Conservation (phyloP, 2,888 invertebrate species). For the Cosmopolites sordidus region DNA sequence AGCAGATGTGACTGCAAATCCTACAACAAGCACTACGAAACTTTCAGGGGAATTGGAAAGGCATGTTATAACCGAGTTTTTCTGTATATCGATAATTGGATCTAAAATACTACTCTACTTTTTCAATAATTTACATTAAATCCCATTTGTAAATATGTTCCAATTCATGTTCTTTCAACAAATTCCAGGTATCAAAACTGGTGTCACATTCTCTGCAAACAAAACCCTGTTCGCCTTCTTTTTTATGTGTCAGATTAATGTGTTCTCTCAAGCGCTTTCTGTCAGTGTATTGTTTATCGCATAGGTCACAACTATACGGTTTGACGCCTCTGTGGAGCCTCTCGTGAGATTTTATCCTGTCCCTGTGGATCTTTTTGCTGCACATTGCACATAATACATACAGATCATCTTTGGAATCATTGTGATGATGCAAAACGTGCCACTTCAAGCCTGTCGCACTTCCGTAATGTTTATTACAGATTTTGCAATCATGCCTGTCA, state of each 20-base stretch:
- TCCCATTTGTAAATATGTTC: slow-evolving; percentile 1
- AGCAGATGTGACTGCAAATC: no score
- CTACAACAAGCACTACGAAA: no score
- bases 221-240: slow-evolving; percentile 23
- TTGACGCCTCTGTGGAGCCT: slow-evolving; percentile 37
- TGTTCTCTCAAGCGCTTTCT: slow-evolving; percentile 51
- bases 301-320: slow-evolving; percentile 44
- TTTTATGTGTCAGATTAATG: slow-evolving; percentile 42
- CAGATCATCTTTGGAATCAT: slow-evolving; percentile 31
- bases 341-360: slow-evolving; percentile 22
- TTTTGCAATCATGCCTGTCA: slow-evolving; percentile 45
- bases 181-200: slow-evolving; percentile 1
- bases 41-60: no score
- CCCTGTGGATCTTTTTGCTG: slow-evolving; percentile 31
- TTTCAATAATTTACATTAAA: neutral
- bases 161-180: neutral
- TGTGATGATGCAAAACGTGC: slow-evolving; percentile 36
- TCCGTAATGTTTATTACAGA: slow-evolving; percentile 48
- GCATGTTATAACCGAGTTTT: no score
- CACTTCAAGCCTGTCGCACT: slow-evolving; percentile 34
- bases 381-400: slow-evolving; percentile 37
- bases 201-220: neutral
- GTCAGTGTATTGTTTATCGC: slow-evolving; percentile 50
- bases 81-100: no score
- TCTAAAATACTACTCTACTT: no score